Evolutionary conservation across 2,113 vertebrate species (phyloP), one percentile per base, ranked within the genome.

Genomic region (Columba janthina): DNA sequence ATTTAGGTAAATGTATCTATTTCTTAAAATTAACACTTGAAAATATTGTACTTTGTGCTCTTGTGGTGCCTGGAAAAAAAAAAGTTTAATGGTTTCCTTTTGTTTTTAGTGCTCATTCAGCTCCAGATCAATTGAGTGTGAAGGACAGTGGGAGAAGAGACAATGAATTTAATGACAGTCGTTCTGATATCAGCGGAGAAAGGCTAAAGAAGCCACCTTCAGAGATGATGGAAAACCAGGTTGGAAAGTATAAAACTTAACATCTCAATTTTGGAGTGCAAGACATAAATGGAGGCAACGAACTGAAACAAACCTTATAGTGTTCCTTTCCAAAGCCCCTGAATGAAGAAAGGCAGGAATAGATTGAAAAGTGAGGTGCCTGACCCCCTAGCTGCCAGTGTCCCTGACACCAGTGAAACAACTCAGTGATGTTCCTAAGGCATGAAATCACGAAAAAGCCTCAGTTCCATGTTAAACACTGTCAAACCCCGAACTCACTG

Each of bases 91-190:
- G 38, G 26, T 96, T 93, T 92, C n/a, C 34, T 87, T 94, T 89
- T 90, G 51, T 12, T 95, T 94, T 81, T 88, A 98, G 98, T 85
- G 95, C 89, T 85, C 96, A 90, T 91, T 97, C 90, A 90, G 97
- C 94, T 97, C 92, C 96, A 24, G 98, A 98, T 96, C 98, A 98
- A 93, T 95, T 98, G 97, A 98, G 97, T 73, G 64, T 98, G 97
- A 99, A 98, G 97, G 98, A 98, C 96, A 98, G 97, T 28, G 98
- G 98, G 29, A 98, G 98, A 98, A 95, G 97, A 94, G 97, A 98
- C 89, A 98, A 97, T 40, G 98, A 98, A 95, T 98, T 97, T 94
- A 99, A 98, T 61, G 98, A 98, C 93, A 98, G 97, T 20, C 97
- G 97, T 95, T 98, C 97, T 21, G 94, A 97, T 82, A 91, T 92